Conservation (phyloP, 2,113 vertebrate species). For the Nothobranchius furzeri region DNA sequence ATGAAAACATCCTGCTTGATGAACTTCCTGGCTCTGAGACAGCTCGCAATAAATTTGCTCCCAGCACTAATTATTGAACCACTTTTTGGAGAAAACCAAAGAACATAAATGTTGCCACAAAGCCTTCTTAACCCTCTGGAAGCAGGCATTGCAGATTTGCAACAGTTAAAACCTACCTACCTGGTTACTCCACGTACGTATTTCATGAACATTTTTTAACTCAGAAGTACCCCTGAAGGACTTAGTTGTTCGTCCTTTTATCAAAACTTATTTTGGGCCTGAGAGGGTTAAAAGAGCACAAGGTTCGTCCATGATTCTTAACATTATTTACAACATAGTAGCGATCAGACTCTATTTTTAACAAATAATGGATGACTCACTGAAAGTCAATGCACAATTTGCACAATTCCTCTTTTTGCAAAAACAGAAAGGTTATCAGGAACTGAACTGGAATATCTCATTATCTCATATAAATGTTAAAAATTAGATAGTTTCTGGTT, state of each 20-base stretch:
- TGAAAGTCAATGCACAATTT: conserved; percentile 50
- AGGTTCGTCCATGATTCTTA: conserved; percentile 23
- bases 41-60: not conserved
- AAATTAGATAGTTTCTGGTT: conserved; percentile 17
- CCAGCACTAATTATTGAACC: not conserved
- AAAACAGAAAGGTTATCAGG: conserved; percentile 55
- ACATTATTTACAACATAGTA: conserved; percentile 24
- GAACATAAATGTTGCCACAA: conserved; percentile 1
- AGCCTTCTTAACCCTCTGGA: not conserved
- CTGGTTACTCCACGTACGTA: no score
- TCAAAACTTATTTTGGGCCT: no score
- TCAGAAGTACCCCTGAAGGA: no score
- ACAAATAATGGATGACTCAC: conserved; percentile 56
- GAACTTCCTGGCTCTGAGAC: not conserved
- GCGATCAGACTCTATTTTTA: conserved; percentile 53
- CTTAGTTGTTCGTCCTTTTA: no score
- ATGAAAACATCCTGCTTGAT: no score
- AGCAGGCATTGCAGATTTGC: no score
- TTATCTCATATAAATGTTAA: conserved; percentile 23
- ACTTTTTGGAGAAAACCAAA: not conserved
- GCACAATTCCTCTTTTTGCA: conserved; percentile 50
- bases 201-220: no score
- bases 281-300: not conserved
- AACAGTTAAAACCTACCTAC: no score
- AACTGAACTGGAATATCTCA: conserved; percentile 49